phyloP scores from a whole-genome alignment of 2,888 invertebrate genomes.

The Gymnosoma rotundatum region DNA sequence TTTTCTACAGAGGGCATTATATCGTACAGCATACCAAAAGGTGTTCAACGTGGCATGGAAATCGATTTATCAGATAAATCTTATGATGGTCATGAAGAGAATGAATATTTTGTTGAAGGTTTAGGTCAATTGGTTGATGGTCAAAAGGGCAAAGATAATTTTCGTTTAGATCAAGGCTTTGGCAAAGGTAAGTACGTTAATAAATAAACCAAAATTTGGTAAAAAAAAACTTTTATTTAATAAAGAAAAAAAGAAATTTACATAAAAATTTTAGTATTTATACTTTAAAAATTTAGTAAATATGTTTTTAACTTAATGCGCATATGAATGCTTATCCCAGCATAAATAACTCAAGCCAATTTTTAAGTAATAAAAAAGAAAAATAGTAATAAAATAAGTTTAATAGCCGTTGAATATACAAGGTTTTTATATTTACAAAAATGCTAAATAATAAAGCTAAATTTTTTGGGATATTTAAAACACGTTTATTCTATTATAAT shows the following conservation, averaged over 20 bases:
- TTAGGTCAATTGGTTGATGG: slow-evolving; percentile 91
- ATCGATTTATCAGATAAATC: slow-evolving; percentile 90
- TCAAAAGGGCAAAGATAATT: slow-evolving; percentile 88
- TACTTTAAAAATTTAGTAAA: no score
- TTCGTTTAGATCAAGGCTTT: slow-evolving; percentile 86
- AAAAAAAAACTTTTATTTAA: neutral
- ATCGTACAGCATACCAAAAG: slow-evolving; percentile 90
- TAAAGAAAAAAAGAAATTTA: neutral
- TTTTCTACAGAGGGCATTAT: slow-evolving; percentile 86
- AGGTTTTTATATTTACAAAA: no score
- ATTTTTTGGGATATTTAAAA: no score
- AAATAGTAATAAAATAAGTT: no score
- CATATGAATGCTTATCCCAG: no score
- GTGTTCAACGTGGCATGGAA: slow-evolving; percentile 87
- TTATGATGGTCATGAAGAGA: slow-evolving; percentile 88
- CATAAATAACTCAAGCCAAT: no score
- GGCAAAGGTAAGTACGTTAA: slow-evolving; percentile 84
- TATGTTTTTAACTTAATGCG: no score
- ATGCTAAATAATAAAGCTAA: no score
- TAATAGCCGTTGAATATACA: no score
- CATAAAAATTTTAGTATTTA: neutral
- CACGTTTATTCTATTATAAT: no score
- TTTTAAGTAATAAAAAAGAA: no score
- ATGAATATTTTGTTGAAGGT: slow-evolving; percentile 86
- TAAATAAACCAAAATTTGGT: neutral